Evolutionary conservation across 2,888 invertebrate species (phyloP), one percentile per base, ranked within the genome.

Genomic region (Drosophila cracens): DNA sequence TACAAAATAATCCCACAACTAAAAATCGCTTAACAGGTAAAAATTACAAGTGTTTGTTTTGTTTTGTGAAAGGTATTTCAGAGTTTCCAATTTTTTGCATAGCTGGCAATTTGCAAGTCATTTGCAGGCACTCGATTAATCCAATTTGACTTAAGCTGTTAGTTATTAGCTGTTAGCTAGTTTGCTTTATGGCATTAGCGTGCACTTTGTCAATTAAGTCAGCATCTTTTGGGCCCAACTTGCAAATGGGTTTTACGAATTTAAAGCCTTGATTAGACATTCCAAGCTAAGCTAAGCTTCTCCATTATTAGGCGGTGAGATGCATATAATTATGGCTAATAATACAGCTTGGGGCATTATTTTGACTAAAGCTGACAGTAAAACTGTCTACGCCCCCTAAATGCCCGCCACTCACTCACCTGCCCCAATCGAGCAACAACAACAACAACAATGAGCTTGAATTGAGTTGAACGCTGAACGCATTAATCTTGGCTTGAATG

Each of bases 321-420:
- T 87, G 87, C 76, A 81, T 83, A 87, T 87, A 89, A 89, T 89
- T 89, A 88, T 81, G 77, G 80, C 82, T 90, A 89, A 89, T 89
- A 88, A 88, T 85, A 89, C 79, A 82, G 79, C 82, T 75, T 66
- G 77, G 78, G 77, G 88, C 86, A 79, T 77, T 70, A 81, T 82
- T 83, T 90, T 82, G 83, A 78, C 85, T 80, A 75, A 86, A 76
- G 80, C 83, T 89, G 85, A 89, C 86, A 86, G 78, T 76, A 79
- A 82, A 81, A 83, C 90, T 78, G 83, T 89, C 89, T 89, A 83
- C 79, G 83, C 82, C 71, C 73, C 68, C 69, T 76, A 62, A 49
- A 67, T 16, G 68, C 64, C 54, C 65, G 66, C 64, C 56, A 33
- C 56, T 62, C 66, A 70, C 57, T 62, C 66, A 70, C 57, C 49